Evolutionary conservation across 2,888 invertebrate species (phyloP).

Genomic region (Eumerus sabulonum): DNA sequence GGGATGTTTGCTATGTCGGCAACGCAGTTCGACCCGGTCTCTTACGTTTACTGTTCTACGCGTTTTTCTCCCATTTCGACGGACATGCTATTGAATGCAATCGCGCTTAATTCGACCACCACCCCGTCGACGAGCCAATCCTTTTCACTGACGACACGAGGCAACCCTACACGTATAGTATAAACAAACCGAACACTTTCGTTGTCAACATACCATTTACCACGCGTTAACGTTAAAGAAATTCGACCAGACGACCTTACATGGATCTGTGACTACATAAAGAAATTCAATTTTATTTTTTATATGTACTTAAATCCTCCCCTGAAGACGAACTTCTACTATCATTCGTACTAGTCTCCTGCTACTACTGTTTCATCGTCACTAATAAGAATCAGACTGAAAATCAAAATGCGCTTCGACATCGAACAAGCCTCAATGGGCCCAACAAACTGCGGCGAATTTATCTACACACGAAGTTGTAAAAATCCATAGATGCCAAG

Average conservation of each 20-base stretch:
- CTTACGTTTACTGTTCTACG: constrained; percentile 30
- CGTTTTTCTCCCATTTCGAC: constrained; percentile 10
- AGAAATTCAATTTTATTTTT: constrained; percentile 4
- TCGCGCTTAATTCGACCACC: constrained; percentile 52
- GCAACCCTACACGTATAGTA: constrained; percentile 22
- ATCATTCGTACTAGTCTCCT: constrained; percentile 38
- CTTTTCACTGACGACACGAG: constrained; percentile 44
- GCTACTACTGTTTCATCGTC: constrained; percentile 59
- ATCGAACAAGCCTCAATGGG: constrained; percentile 64
- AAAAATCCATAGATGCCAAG: constrained; percentile 49
- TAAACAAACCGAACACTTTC: constrained; percentile 45
- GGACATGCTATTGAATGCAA: constrained; percentile 49
- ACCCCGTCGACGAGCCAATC: constrained; percentile 52
- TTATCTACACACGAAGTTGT: constrained; percentile 47
- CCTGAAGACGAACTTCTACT: constrained; percentile 58
- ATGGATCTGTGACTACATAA: background rate
- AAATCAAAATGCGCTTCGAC: constrained; percentile 47
- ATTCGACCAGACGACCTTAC: constrained; percentile 9
- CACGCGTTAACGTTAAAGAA: background rate
- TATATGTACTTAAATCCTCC: constrained; percentile 34
- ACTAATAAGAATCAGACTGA: constrained; percentile 65
- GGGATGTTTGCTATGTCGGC: constrained; percentile 60
- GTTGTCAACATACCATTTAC: constrained; percentile 26
- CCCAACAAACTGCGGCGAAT: constrained; percentile 65
- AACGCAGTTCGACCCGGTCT: constrained; percentile 52